Evolutionary conservation across 2,888 invertebrate species (phyloP), one percentile per base, ranked within the genome.

Genomic region (Ochropleura plecta): DNA sequence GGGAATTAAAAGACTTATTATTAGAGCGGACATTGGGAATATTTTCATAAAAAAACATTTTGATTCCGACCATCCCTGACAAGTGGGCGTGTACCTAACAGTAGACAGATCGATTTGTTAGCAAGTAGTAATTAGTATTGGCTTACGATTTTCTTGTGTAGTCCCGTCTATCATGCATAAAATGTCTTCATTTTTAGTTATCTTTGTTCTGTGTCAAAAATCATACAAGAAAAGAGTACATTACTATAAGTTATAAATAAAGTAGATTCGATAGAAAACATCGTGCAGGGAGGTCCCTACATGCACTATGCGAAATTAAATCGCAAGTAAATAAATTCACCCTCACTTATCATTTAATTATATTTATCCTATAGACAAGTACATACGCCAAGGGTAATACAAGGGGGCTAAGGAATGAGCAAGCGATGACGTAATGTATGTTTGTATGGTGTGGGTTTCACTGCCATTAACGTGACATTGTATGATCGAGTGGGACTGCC

Each of bases 381-480:
- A 48, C 18, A 42, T n/a, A 44, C 14, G 12, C 53, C 51, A 60
- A 59, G 62, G 76, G 12, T 30, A 65, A 40, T n/a, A 65, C 63
- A n/a, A 63, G 69, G 76, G 76, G 82, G 51, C n/a, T 59, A n/a
- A 59, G 16, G 14, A 51, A 6, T 44, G 46, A 48, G 57, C 49
- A 42, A 70, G 30, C 63, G 60, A 70, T 83, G 81, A 78, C 72
- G 69, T 78, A 55, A 78, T 49, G 5, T 44, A 46, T 71, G 66
- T 82, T 82, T 73, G 73, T 53, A 12, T 10, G 69, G 71, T 76
- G 64, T 78, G 5, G 18, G 42, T 68, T 81, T 74, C 75, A 74
- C 10, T 73, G 76, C 65, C 70, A 78, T 85, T 73, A 76, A 40
- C 65, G 42, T 73, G 77, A 60, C 72, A 67, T 69, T 66, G 48